Evolutionary conservation across 1,140 invertebrate genomes (phyloP), one percentile per base, ranked within the genome.

Genomic region (Dendrolimus kikuchii): DNA sequence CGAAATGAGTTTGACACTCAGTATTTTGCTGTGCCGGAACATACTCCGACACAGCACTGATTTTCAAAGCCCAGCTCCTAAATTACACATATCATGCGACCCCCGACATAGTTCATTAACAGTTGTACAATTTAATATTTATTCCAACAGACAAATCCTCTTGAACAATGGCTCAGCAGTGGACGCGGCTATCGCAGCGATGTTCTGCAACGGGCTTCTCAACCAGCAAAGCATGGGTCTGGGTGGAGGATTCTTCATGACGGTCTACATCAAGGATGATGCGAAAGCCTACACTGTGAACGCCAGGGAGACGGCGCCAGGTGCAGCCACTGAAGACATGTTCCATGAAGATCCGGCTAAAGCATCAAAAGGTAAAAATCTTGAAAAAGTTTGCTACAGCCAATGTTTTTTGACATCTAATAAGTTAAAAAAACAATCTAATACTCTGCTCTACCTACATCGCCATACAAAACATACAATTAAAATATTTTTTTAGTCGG

Each of bases 221-320:
- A 94, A 96, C 70, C 89, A 93, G 60, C 95, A 98, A 64, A 95
- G 93, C 70, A 93, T 96, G 89, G 97, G 97, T 0, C 73, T 97
- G 1, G 96, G 96, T 4, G 97, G 97, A 46, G 96, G 95, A 0
- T 93, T 94, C 72, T 81, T 97, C 55, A 94, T 96, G 92, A 95
- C 94, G 4, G 89, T 96, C 47, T 98, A 96, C 73, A 91, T 92
- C 46, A 89, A 85, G 72, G 87, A 88, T 40, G 89, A 89, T 39
- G 87, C 88, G 44, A 90, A 87, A 67, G 91, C 90, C n/a, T 92
- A 90, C 54, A 90, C 90, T 2, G 89, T 98, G 1, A 93, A 94
- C 73, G 95, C 95, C 0, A 88, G 95, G 54, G 95, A 97, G 82
- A 89, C 85, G 1, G 96, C 96, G 0, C 96, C 96, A 0, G 78